Evolutionary conservation across 2,113 vertebrate species (phyloP), one percentile per base, ranked within the genome.

Genomic region (Rhegmatorhina hoffmannsi): DNA sequence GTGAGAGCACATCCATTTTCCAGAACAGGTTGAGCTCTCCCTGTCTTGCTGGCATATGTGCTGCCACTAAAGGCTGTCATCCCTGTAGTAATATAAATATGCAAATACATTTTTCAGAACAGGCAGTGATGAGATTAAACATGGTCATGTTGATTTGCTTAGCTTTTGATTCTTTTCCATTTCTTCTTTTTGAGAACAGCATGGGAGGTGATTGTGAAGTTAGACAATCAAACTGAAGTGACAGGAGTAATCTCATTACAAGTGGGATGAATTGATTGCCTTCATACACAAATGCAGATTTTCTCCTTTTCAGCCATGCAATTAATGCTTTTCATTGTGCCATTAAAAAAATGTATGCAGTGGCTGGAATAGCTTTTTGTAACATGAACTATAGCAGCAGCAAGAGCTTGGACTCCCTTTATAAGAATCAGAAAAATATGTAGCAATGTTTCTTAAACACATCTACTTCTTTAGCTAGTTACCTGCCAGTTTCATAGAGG

Each of bases 161-260:
- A 34, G 31, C 49, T 89, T 88, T 63, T 63, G 34, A 43, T 67
- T 76, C 31, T 75, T 90, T 70, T 43, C 31, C 10, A 26, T 83
- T 47, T 60, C 16, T 77, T 58, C 34, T 63, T 90, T 72, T 86
- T 67, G 36, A 9, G 38, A 87, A 36, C 21, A 40, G 64, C 33
- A 67, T 73, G 20, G 21, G 40, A 87, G 34, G 17, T 6, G 0
- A 49, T 82, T 70, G 68, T 82, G 47, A 69, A 95, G 86, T 34
- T 76, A 91, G 88, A 78, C 66, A 95, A 80, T 91, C 75, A 89
- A 87, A 73, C 52, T 56, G 29, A 87, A 84, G 21, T 84, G 77
- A 92, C 73, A 81, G 74, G 24, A 84, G 67, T 89, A 95, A 92
- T 74, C 69, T 91, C 66, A 94, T 94, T 92, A 80, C 26, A 73